Conservation (phyloP, 2,888 invertebrate genomes). For the Erpobdella octoculata region DNA sequence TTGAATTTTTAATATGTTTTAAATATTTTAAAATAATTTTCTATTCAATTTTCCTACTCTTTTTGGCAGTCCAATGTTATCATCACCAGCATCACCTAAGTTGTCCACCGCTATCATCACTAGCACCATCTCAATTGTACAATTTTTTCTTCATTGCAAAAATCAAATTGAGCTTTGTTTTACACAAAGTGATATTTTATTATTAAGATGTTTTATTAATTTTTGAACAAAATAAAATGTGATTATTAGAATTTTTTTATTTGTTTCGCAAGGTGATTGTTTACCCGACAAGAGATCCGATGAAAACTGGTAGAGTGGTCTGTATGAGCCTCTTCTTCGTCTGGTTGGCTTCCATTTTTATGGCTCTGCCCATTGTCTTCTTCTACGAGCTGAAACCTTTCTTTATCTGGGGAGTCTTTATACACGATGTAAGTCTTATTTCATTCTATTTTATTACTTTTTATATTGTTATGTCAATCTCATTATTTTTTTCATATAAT, state of each 20-base stretch:
- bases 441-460: too few species aligned
- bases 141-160: too few species aligned
- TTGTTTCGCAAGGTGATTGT: slow-evolving; percentile 73
- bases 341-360: neutral
- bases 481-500: too few species aligned
- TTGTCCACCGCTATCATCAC: too few species aligned
- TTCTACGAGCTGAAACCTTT: slow-evolving; percentile 12
- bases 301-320: neutral
- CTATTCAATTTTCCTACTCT: too few species aligned
- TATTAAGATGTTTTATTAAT: neutral
- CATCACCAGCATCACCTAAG: too few species aligned
- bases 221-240: neutral
- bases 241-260: neutral
- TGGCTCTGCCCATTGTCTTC: slow-evolving; percentile 5
- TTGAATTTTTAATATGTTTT: too few species aligned
- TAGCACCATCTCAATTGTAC: too few species aligned
- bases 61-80: too few species aligned
- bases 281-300: slow-evolving; percentile 36
- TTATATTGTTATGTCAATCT: too few species aligned
- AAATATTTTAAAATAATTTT: too few species aligned
- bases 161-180: neutral
- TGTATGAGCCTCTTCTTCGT: neutral
- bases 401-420: neutral
- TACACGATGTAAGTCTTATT: slow-evolving; percentile 11
- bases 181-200: neutral